Percentiles rank a stretch among this genome's conserved stretches.
These are phyloP conservation scores for Platysternon megacephalum DNA, from an alignment of 2,113 vertebrate species.

Conservation along the genomic window DNA sequence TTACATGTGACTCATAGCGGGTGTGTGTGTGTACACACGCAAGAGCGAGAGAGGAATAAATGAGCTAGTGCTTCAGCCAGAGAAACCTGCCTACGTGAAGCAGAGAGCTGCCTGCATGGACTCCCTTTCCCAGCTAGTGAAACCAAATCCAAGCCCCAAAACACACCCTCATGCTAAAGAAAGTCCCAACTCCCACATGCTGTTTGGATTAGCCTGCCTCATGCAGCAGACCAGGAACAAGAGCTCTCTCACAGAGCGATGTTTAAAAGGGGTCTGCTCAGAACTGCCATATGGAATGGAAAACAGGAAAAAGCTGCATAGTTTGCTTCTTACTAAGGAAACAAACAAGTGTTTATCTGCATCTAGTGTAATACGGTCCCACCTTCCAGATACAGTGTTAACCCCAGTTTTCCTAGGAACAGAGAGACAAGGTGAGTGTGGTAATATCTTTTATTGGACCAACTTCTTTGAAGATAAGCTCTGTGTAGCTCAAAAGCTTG, in stretches of 20 bases:
- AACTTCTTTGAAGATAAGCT: not conserved
- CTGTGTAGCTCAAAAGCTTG: not conserved
- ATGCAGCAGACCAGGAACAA: not conserved
- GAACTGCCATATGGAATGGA: not conserved
- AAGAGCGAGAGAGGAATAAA: not conserved
- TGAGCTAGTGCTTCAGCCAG: not conserved
- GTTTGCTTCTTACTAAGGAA: not conserved
- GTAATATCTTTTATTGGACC: not conserved
- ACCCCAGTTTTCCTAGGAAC: constrained; percentile 24
- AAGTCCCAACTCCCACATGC: not conserved
- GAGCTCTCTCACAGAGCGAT: not conserved
- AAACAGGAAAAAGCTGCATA: not conserved
- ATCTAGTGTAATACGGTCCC: not conserved
- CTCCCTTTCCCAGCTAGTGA: constrained; percentile 1
- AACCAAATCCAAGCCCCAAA: not conserved
- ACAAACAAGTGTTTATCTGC: not conserved
- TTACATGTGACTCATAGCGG: not conserved
- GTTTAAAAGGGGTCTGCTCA: not conserved
- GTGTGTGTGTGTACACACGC: not conserved
- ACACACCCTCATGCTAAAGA: not conserved
- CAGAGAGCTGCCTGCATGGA: constrained; percentile 45
- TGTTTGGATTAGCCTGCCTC: not conserved
- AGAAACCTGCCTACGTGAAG: constrained; percentile 47
- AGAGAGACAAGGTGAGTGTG: not conserved
- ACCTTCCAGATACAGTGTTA: not conserved